Evolutionary conservation across 1,140 invertebrate genomes (phyloP).

Genomic region (Procambarus clarkii): DNA sequence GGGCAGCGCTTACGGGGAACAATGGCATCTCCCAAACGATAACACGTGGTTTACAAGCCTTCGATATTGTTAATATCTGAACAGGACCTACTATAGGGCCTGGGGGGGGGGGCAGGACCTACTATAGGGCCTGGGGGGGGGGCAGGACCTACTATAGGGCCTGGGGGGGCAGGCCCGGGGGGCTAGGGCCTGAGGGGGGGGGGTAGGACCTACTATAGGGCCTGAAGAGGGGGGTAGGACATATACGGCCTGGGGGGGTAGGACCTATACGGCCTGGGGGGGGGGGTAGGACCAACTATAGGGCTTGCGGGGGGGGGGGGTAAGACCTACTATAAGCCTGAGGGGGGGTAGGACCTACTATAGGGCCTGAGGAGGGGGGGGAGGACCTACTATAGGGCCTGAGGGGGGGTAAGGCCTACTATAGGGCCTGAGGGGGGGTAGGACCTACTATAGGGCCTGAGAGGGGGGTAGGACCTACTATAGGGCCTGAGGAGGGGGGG

Average conservation of each 20-base stretch:
- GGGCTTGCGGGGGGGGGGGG: conserved; percentile 6
- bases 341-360: conserved; percentile 1
- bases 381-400: not conserved
- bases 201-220: not conserved
- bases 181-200: conserved; percentile 18
- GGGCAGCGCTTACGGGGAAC: not conserved
- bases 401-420: no score
- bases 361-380: not conserved
- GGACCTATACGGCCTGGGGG: no score
- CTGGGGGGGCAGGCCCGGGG: no score
- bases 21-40: not conserved
- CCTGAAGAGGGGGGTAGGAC: not conserved
- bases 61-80: not conserved
- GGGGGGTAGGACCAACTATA: no score
- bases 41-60: not conserved
- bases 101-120: no score
- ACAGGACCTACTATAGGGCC: not conserved
- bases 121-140: no score
- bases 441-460: not conserved
- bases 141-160: not conserved
- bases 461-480: no score
- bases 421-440: not conserved
- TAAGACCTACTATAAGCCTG: not conserved
- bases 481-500: not conserved
- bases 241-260: not conserved